phyloP scores from a whole-genome alignment of 2,797 vertebrate species.

The Centroberyx gerrardi region DNA sequence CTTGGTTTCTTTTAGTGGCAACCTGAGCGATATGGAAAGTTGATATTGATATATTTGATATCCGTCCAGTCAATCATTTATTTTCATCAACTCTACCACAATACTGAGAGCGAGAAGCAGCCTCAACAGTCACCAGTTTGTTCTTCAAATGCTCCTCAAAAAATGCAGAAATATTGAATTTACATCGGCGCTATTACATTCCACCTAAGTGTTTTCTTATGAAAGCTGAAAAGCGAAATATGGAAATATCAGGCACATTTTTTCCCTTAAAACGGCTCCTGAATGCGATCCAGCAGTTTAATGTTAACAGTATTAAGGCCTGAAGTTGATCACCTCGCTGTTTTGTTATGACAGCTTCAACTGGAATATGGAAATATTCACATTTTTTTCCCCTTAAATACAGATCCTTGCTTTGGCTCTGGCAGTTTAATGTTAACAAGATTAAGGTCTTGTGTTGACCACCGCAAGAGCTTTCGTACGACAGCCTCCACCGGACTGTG shows the following conservation, averaged over 20 bases:
- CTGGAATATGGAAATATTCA: slow-evolving; percentile 70
- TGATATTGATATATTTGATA: not conserved
- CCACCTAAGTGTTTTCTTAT: slow-evolving; percentile 47
- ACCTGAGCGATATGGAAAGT: not conserved
- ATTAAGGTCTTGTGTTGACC: slow-evolving; percentile 65
- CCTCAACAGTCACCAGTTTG: slow-evolving; percentile 15
- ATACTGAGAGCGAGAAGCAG: not conserved
- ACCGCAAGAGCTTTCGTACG: slow-evolving; percentile 23
- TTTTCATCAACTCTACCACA: slow-evolving; percentile 32
- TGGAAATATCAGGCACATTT: slow-evolving; percentile 62
- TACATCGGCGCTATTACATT: slow-evolving; percentile 45
- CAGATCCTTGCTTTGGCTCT: slow-evolving; percentile 37
- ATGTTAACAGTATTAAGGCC: slow-evolving; percentile 67
- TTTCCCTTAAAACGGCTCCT: slow-evolving; percentile 47
- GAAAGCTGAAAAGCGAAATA: slow-evolving; percentile 56
- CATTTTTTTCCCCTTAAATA: slow-evolving; percentile 47
- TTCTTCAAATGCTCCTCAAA: slow-evolving; percentile 13
- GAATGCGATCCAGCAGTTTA: slow-evolving; percentile 28
- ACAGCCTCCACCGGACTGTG: slow-evolving; percentile 47
- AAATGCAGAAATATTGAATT: slow-evolving; percentile 29
- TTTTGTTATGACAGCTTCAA: slow-evolving; percentile 78
- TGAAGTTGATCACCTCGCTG: slow-evolving; percentile 68
- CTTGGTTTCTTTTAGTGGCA: too few species aligned
- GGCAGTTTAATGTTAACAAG: slow-evolving; percentile 63
- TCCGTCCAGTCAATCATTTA: slow-evolving; percentile 12